Conservation (phyloP, 2,113 vertebrate species). For the Nothobranchius furzeri region DNA sequence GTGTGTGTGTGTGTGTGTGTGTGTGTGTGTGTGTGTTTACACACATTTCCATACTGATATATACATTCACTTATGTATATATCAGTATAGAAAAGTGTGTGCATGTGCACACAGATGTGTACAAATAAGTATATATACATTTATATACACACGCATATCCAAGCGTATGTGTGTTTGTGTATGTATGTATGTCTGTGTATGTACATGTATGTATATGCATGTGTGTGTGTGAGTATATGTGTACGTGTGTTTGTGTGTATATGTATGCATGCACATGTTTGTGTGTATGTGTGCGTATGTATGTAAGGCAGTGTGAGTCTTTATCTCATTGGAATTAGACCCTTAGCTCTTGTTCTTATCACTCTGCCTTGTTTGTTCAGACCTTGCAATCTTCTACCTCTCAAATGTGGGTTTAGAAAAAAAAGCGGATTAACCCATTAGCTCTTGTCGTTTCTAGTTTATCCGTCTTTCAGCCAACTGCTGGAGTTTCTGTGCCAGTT, state of each 20-base stretch:
- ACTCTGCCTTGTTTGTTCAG: slow-evolving; percentile 74
- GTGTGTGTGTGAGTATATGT: background rate
- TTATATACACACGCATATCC: too few species aligned
- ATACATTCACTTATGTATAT: too few species aligned
- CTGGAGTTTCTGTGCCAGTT: slow-evolving; percentile 10
- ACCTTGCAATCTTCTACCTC: slow-evolving; percentile 70
- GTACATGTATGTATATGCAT: too few species aligned
- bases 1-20: slow-evolving; percentile 13
- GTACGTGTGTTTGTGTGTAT: background rate
- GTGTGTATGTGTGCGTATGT: slow-evolving; percentile 16
- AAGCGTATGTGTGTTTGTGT: too few species aligned
- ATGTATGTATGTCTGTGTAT: too few species aligned
- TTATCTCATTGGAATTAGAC: slow-evolving; percentile 84
- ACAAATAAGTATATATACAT: too few species aligned
- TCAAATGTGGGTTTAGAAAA: slow-evolving; percentile 46
- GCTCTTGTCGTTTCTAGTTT: slow-evolving; percentile 45
- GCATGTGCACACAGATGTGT: too few species aligned
- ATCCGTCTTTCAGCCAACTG: slow-evolving; percentile 39
- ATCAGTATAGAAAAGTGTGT: too few species aligned
- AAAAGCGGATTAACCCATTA: slow-evolving; percentile 68
- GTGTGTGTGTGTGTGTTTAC: background rate
- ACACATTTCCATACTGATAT: too few species aligned
- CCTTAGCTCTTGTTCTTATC: slow-evolving; percentile 77
- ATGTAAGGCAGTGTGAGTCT: slow-evolving; percentile 33
- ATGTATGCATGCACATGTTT: too few species aligned